phyloP scores from a whole-genome alignment of 1,140 invertebrate species.

The Drosophila bocqueti region DNA sequence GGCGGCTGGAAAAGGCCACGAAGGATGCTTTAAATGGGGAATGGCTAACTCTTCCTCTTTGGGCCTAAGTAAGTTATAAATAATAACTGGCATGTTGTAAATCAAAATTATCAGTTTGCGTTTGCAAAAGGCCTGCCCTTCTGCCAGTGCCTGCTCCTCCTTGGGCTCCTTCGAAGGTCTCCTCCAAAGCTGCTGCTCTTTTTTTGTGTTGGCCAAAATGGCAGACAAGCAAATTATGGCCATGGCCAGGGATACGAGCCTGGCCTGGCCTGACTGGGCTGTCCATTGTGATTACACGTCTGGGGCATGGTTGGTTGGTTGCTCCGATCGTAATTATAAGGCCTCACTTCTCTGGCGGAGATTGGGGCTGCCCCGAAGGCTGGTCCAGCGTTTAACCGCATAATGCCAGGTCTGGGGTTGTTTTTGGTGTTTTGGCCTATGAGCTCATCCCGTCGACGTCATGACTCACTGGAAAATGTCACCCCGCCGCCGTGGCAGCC shows the following conservation, averaged over 20 bases:
- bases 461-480: conserved; percentile 51
- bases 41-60: conserved; percentile 63
- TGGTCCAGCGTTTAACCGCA: conserved; percentile 59
- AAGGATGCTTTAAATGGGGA: conserved; percentile 61
- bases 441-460: conserved; percentile 34
- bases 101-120: conserved; percentile 84
- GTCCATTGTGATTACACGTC: conserved; percentile 63
- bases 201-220: conserved; percentile 52
- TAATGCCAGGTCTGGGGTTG: conserved; percentile 9
- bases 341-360: conserved; percentile 7
- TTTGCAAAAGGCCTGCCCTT: conserved; percentile 44
- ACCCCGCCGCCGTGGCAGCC: conserved; percentile 15
- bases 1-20: conserved; percentile 17
- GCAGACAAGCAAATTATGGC: conserved; percentile 74
- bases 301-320: conserved; percentile 5
- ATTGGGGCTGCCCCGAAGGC: conserved; percentile 4
- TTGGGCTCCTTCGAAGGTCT: conserved; percentile 9
- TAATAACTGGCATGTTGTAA: conserved; percentile 84
- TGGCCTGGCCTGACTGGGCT: conserved; percentile 5
- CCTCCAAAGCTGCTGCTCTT: background rate
- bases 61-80: conserved; percentile 82
- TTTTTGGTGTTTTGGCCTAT: conserved; percentile 10
- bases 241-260: conserved; percentile 14
- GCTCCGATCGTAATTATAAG: conserved; percentile 65
- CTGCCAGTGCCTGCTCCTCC: conserved; percentile 41